Conservation (phyloP, 2,888 invertebrate genomes). For the Troides oblongomaculatus region DNA sequence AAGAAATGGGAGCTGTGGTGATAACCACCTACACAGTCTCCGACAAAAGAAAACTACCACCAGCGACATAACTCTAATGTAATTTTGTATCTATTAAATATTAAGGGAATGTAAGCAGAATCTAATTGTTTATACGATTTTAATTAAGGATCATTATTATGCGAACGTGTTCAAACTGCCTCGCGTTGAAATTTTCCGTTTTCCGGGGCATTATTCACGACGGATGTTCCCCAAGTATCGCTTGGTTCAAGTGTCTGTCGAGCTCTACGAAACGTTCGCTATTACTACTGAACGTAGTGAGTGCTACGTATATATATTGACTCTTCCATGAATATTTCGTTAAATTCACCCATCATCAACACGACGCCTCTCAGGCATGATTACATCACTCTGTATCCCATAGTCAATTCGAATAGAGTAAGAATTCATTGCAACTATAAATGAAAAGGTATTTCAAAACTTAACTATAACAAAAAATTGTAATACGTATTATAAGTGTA, state of each 20-base stretch:
- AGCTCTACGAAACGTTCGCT: slow-evolving; percentile 2
- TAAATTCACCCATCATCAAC: neutral
- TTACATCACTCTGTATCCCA: too few species aligned
- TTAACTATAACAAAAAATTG: too few species aligned
- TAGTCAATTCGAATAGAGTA: too few species aligned
- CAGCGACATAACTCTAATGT: neutral
- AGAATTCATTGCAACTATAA: too few species aligned
- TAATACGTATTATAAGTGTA: too few species aligned
- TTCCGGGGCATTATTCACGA: slow-evolving; percentile 8
- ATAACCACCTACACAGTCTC: too few species aligned
- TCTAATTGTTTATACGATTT: neutral
- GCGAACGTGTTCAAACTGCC: slow-evolving; percentile 3
- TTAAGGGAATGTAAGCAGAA: neutral
- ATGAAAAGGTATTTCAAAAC: too few species aligned
- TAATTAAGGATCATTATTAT: slow-evolving; percentile 6
- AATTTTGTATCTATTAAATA: neutral
- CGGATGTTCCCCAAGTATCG: slow-evolving; percentile 1
- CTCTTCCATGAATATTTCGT: neutral
- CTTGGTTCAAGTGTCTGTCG: slow-evolving; percentile 1
- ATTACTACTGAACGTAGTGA: neutral
- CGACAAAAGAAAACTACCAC: too few species aligned
- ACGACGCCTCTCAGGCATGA: too few species aligned
- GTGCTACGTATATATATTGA: neutral
- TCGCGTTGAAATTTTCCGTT: neutral
- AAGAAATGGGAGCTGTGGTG: too few species aligned